Conservation (phyloP, 1,140 invertebrate species). For the Cherax destructor region DNA sequence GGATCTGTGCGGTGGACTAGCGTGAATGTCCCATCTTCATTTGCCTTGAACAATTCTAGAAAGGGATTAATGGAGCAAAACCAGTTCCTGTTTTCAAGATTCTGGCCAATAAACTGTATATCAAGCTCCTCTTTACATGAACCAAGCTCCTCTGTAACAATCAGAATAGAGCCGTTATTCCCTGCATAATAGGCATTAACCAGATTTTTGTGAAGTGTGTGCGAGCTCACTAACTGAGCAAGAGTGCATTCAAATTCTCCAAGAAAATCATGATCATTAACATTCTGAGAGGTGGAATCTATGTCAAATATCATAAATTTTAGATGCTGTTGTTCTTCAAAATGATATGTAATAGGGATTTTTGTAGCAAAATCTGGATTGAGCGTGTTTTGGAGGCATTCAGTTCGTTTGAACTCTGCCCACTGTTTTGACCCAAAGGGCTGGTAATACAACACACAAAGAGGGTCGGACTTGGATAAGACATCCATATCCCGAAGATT, state of each 20-base stretch:
- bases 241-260: slow-evolving; percentile 78
- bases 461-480: slow-evolving; percentile 82
- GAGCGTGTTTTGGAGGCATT: slow-evolving; percentile 79
- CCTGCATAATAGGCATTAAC: slow-evolving; percentile 72
- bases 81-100: slow-evolving; percentile 78
- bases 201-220: slow-evolving; percentile 74
- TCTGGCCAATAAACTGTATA: slow-evolving; percentile 75
- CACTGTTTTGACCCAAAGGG: slow-evolving; percentile 77
- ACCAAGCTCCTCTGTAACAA: slow-evolving; percentile 79
- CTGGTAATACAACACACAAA: slow-evolving; percentile 79
- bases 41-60: slow-evolving; percentile 78
- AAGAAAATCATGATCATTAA: slow-evolving; percentile 80
- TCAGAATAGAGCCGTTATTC: slow-evolving; percentile 75
- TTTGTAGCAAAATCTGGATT: slow-evolving; percentile 80
- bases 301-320: slow-evolving; percentile 79
- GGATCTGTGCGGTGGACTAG: slow-evolving; percentile 78
- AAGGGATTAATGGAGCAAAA: slow-evolving; percentile 80
- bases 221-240: slow-evolving; percentile 77
- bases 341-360: slow-evolving; percentile 77
- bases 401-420: slow-evolving; percentile 80
- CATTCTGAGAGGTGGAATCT: slow-evolving; percentile 77
- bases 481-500: slow-evolving; percentile 80
- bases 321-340: slow-evolving; percentile 77
- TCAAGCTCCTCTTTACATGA: slow-evolving; percentile 78
- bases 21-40: slow-evolving; percentile 76